phyloP scores from a whole-genome alignment of 2,888 invertebrate genomes.

The Ectobius pallidus region DNA sequence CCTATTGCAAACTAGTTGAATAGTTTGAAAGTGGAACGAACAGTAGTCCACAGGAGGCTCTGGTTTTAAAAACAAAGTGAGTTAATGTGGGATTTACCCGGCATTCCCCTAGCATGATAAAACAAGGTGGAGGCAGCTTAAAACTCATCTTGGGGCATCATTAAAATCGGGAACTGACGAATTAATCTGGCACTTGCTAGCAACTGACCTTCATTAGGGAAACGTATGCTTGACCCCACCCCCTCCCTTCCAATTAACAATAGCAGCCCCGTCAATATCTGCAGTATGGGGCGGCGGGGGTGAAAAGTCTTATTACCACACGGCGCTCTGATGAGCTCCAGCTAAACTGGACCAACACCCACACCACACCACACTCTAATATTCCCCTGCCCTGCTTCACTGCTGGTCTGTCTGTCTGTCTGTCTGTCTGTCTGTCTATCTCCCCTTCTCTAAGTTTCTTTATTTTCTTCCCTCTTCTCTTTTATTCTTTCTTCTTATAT shows the following conservation, averaged over 20 bases:
- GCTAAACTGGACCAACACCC: no score
- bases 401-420: neutral
- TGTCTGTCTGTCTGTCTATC: neutral
- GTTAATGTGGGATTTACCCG: no score
- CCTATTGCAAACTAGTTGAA: no score
- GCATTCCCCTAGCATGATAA: no score
- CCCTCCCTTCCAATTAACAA: conserved; percentile 15
- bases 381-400: no score
- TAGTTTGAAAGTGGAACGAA: no score
- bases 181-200: conserved; percentile 21
- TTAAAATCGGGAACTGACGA: conserved; percentile 7
- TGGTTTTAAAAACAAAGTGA: no score
- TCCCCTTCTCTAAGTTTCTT: neutral
- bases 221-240: neutral
- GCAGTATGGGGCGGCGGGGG: neutral
- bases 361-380: no score
- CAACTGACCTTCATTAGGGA: neutral
- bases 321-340: no score
- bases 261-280: neutral
- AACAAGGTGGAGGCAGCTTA: no score
- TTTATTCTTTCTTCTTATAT: neutral
- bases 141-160: no score
- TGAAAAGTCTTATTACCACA: neutral
- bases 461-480: neutral
- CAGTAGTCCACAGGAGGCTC: no score